Percentiles rank a stretch among this genome's conserved stretches.
Conservation (phyloP, 2,113 vertebrate genomes). For the Isichthys henryi region DNA sequence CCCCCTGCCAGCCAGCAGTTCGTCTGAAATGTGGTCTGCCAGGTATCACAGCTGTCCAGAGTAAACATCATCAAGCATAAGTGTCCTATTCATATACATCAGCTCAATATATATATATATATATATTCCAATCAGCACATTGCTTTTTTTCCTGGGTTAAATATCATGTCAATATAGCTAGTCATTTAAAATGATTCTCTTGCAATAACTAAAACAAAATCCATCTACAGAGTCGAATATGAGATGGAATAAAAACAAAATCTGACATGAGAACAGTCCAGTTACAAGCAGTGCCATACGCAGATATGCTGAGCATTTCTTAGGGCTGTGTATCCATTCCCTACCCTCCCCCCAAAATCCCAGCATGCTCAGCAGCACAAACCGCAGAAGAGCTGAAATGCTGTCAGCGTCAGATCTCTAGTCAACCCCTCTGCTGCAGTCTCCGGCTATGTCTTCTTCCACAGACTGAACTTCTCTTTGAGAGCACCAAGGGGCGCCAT, state of each 20-base stretch:
- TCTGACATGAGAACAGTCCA: neutral
- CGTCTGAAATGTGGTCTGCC: neutral
- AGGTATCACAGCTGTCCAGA: neutral
- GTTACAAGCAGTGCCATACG: neutral
- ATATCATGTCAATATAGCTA: neutral
- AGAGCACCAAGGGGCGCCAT: neutral
- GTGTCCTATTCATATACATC: neutral
- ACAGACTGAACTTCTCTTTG: neutral
- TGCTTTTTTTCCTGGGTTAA: slow-evolving; percentile 1
- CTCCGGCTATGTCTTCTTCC: neutral
- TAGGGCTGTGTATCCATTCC: neutral
- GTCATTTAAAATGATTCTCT: slow-evolving; percentile 11
- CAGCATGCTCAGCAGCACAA: neutral
- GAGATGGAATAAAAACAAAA: neutral
- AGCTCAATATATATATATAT: neutral
- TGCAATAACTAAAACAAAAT: slow-evolving; percentile 4
- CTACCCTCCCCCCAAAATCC: neutral
- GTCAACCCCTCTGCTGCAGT: neutral
- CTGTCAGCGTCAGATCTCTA: neutral
- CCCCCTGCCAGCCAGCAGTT: neutral
- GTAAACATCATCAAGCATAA: neutral
- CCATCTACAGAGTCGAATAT: neutral
- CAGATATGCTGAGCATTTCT: neutral
- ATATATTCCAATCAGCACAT: neutral
- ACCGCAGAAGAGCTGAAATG: neutral